Evolutionary conservation across 1,140 invertebrate species (phyloP), one percentile per base, ranked within the genome.

Genomic region (Lerema accius): DNA sequence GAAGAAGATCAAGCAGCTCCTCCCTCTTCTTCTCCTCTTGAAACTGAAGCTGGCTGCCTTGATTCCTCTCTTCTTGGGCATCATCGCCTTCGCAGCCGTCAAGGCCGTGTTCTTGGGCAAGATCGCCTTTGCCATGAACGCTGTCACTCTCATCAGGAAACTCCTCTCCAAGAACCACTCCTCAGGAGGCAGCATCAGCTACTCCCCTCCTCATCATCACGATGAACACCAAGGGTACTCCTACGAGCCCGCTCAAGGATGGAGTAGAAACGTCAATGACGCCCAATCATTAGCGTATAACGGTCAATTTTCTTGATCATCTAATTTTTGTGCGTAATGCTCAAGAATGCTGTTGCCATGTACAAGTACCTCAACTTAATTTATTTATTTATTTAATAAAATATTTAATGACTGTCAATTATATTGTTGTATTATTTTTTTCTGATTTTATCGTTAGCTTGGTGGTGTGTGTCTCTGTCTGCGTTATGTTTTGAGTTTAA

Each of bases 101-200:
- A 97, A 97, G 91, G 96, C 96, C 10, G 92, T 97, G 42, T 92
- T 96, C 71, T 92, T 96, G 62, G 95, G 95, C 74, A 97, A 97
- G 85, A 93, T 97, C 42, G 95, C 95, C 5, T 93, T 97, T 19
- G 93, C 96, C 64, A 92, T 96, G 70, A 94, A 93, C 61, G 93
- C 92, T 5, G 92, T 96, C 68, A 94, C 95, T 63, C 94, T 94
- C 0, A 92, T 96, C 65, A 95, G 96, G 86, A 96, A 96, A 68
- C 78, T 90, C n/a, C 26, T 90, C 0, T 63, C 78, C 0, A 92
- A 90, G 80, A 82, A 93, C 28, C 65, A 67, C 4, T 68, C 69
- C 1, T 78, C 77, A 10, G 71, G 71, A n/a, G 65, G 51, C 0
- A 50, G 58, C 23, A 68, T 67, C 17, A 78, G 69, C 42, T 82